phyloP scores from a whole-genome alignment of 1,140 invertebrate genomes.

The Lethrus apterus region DNA sequence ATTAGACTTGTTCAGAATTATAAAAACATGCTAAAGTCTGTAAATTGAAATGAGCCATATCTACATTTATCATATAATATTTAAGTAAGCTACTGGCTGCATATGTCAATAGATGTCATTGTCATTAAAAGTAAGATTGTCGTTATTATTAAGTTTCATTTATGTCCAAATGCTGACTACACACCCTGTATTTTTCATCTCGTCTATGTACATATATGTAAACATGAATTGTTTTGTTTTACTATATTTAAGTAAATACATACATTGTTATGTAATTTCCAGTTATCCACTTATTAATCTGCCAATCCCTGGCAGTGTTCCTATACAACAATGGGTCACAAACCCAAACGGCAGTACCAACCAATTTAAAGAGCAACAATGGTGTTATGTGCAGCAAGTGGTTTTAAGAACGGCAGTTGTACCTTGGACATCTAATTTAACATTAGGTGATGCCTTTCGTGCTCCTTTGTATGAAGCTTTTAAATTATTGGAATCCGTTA shows the following conservation, averaged over 20 bases:
- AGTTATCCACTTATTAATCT: slow-evolving; percentile 75
- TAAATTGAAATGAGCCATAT: too few species aligned
- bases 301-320: slow-evolving; percentile 74
- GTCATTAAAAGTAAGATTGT: too few species aligned
- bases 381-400: slow-evolving; percentile 80
- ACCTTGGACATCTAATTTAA: slow-evolving; percentile 76
- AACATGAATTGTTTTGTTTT: not conserved
- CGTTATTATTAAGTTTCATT: too few species aligned
- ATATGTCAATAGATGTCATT: too few species aligned
- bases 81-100: too few species aligned
- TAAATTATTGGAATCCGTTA: slow-evolving; percentile 73
- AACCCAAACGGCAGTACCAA: slow-evolving; percentile 43
- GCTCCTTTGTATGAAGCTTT: slow-evolving; percentile 83
- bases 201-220: slow-evolving; percentile 2
- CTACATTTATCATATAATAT: too few species aligned
- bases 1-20: too few species aligned
- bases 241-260: slow-evolving; percentile 2
- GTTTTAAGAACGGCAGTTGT: slow-evolving; percentile 60
- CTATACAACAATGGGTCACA: slow-evolving; percentile 50
- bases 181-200: too few species aligned
- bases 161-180: too few species aligned
- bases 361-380: slow-evolving; percentile 45
- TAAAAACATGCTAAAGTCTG: too few species aligned
- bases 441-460: slow-evolving; percentile 80
- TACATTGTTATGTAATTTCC: slow-evolving; percentile 36